Evolutionary conservation across 2,113 vertebrate genomes (phyloP), one percentile per base, ranked within the genome.

Genomic region (Chionomys nivalis): DNA sequence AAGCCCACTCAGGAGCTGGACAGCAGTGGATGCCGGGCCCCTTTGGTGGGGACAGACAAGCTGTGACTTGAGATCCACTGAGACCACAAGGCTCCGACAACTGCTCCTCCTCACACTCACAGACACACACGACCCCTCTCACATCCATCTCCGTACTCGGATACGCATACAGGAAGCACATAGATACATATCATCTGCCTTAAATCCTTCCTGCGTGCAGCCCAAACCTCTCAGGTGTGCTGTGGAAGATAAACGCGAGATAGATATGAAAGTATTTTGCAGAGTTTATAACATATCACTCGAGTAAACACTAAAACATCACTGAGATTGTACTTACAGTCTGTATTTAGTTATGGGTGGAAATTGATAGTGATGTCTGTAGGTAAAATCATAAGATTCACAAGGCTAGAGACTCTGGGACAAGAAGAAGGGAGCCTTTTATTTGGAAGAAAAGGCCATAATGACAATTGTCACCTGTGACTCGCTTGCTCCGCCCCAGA

Each of bases 1-100:
- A 31, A 58, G 70, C 33, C 52, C 24, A 39, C 0, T 5, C 1
- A 70, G 73, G 7, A 68, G 5, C 16, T 63, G 39, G 19, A 9
- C 21, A n/a, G 58, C 39, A n/a, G n/a, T 6, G 66, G 23, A 31
- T 0, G 9, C 13, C 39, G 0, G 9, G 78, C 6, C 28, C 10
- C 21, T 24, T 5, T 8, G 8, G 65, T 19, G 72, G 2, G 3
- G 33, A 87, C 4, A 33, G 31, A 58, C 47, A 0, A 93, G 44
- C 33, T 2, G 76, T 17, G 85, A 39, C 26, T 72, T 19, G 7
- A 55, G 77, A 17, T 5, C 7, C 28, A 5, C 75, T 1, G 16
- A 42, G 19, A n/a, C 4, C 39, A 19, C 44, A 49, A 92, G 23
- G 33, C 11, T n/a, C 55, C 5, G 0, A 3, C 9, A 2, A 49